These are phyloP conservation scores for Platyrinchus mystaceus DNA, from an alignment of 2,797 vertebrate species.

Conservation along the genomic window DNA sequence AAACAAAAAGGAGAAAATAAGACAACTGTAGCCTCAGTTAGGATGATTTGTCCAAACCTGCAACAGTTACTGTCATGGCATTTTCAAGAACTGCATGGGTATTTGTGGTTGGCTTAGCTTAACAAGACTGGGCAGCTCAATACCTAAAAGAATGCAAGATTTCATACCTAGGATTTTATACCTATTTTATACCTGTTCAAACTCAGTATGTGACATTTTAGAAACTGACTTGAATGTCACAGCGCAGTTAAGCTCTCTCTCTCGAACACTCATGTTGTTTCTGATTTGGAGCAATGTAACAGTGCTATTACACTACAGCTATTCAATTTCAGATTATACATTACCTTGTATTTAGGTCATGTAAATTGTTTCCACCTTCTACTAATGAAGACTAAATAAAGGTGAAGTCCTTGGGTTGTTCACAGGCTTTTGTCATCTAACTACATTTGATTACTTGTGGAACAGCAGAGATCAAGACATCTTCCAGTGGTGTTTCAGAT, in stretches of 20 bases:
- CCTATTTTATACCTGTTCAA: neutral
- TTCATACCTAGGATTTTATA: neutral
- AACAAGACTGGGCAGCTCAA: neutral
- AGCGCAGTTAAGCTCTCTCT: neutral
- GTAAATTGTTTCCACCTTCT: neutral
- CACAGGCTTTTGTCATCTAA: neutral
- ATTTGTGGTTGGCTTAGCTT: neutral
- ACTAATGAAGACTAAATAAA: neutral
- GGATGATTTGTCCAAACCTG: neutral
- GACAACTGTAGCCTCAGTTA: neutral
- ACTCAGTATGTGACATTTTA: neutral
- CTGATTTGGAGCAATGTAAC: neutral
- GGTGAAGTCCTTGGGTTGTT: neutral
- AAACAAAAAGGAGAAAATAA: neutral
- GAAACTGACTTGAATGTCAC: neutral
- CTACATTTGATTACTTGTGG: neutral
- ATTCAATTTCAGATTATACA: neutral
- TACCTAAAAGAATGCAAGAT: neutral
- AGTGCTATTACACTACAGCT: neutral
- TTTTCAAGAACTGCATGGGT: neutral
- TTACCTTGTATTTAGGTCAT: neutral
- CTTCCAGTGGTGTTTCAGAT: neutral
- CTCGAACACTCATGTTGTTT: neutral
- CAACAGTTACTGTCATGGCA: rapidly evolving
- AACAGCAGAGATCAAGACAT: neutral